Base-by-base conservation (phyloP, 2,888 invertebrate genomes). In the Rotaria sp. region DNA sequence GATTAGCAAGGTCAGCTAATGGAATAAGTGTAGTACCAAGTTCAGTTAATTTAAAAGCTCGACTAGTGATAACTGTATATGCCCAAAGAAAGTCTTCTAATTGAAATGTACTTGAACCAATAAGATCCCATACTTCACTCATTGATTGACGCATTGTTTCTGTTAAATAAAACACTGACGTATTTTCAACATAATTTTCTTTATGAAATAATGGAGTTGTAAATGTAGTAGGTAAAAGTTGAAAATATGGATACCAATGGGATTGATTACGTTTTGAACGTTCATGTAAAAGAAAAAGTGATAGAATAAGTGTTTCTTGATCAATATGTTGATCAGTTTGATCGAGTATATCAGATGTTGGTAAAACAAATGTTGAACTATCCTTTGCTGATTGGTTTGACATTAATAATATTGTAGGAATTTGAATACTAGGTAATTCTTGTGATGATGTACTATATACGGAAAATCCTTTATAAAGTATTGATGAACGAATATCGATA, bases 41-140 rank as follows among this genome's bases (percentile, higher is more conserved):
- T 18, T 67, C 35, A 67, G 67, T 8, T 67, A 67, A 35, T 67
- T 67, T 67, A 38, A 67, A 67, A 67, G 35, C 35, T 13, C 67
- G 67, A 67, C 67, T 67, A 35, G 15, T 18, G 38, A 96, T 94
- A 88, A 94, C 93, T 90, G 94, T 94, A 92, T 95, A 96, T 24
- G 94, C 94, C 95, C 95, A 95, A 89, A 93, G 93, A 91, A 94
- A 96, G 84, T 91, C 89, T 55, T 92, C 90, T 87, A 93, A 91
- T 57, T 92, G 92, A 30, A 89, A 85, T n/a, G 85, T 59, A 35
- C 35, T 30, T 18, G 21, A 35, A 67, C 35, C 13, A 35, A 67
- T 26, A 4, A 67, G 67, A 67, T 67, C 13, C 21, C 67, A 67
- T 21, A 67, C 35, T 13, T 67, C 67, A 67, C 15, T 67, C 67